A percentile compares a stretch with the other conserved stretches of the same genome.
Conservation (phyloP, 2,888 invertebrate genomes). For the Xestia rhomboidea region DNA sequence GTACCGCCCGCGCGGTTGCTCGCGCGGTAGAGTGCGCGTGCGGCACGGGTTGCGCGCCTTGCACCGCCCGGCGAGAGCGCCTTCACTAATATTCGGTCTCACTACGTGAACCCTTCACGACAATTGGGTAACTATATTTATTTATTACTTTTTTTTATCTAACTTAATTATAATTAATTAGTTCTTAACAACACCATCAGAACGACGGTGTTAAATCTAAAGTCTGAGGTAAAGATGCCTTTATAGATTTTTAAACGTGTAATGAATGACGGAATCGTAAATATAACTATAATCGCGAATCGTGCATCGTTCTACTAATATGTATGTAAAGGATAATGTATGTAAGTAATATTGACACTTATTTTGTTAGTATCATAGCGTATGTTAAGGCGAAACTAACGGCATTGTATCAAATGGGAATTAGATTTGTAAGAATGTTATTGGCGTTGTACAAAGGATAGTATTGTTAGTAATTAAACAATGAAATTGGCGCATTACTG, state of each 20-base stretch:
- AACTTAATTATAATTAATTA: slow-evolving; percentile 88
- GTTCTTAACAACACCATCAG: slow-evolving; percentile 86
- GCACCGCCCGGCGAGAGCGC: slow-evolving; percentile 36
- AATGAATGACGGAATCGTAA: slow-evolving; percentile 86
- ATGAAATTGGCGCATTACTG: slow-evolving; percentile 91
- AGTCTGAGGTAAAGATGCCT: slow-evolving; percentile 91
- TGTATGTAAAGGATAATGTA: slow-evolving; percentile 84
- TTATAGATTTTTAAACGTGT: slow-evolving; percentile 89
- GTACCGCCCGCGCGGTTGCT: slow-evolving; percentile 26
- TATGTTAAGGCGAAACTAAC: slow-evolving; percentile 86
- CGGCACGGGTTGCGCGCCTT: slow-evolving; percentile 11
- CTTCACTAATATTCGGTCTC: slow-evolving; percentile 71
- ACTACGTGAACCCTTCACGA: slow-evolving; percentile 77
- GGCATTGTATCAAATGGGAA: slow-evolving; percentile 87
- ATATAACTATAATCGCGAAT: slow-evolving; percentile 84
- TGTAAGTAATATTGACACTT: slow-evolving; percentile 89
- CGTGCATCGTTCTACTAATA: slow-evolving; percentile 88
- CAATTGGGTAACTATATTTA: slow-evolving; percentile 87
- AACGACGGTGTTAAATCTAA: slow-evolving; percentile 89
- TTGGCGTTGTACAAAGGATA: slow-evolving; percentile 90
- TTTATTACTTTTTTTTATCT: slow-evolving; percentile 84
- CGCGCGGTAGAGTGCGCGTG: slow-evolving; percentile 19
- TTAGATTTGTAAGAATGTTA: slow-evolving; percentile 87
- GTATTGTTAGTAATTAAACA: slow-evolving; percentile 88
- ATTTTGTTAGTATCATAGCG: slow-evolving; percentile 88